These are phyloP conservation scores for Acanthochromis polyacanthus DNA, from an alignment of 2,113 vertebrate species.

Conservation along the genomic window DNA sequence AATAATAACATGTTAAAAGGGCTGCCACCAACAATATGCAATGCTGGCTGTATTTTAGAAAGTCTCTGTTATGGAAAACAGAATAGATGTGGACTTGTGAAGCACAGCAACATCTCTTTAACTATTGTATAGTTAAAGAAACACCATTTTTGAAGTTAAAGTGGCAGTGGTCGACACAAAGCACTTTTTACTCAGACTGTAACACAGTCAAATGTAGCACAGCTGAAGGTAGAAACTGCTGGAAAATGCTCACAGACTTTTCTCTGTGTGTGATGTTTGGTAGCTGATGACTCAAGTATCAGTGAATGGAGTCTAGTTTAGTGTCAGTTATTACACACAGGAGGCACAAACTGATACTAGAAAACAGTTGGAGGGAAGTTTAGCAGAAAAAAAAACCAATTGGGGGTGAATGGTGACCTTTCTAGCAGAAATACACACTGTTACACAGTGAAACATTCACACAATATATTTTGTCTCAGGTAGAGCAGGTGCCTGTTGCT, in stretches of 20 bases:
- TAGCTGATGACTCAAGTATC: neutral
- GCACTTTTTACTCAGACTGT: neutral
- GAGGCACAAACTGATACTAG: neutral
- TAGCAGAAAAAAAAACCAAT: conserved; percentile 20
- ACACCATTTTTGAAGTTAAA: neutral
- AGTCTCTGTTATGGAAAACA: no score
- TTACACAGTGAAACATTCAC: conserved; percentile 13
- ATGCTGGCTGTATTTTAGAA: no score
- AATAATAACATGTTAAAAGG: no score
- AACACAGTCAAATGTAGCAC: neutral
- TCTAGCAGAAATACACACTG: conserved; percentile 15
- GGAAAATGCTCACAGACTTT: neutral
- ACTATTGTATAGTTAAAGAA: neutral
- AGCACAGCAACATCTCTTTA: neutral
- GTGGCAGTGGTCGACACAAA: neutral
- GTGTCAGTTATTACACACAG: conserved; percentile 6
- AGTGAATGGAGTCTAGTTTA: neutral
- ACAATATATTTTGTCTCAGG: conserved; percentile 20
- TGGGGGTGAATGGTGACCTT: conserved; percentile 42
- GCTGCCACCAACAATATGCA: no score
- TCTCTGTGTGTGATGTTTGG: neutral
- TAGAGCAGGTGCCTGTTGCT: conserved; percentile 48
- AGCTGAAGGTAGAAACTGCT: no score
- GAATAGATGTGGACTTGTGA: neutral
- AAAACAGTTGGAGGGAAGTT: conserved; percentile 6